Conservation (phyloP, 2,797 vertebrate species). For the Hypotaenidia philippensis region DNA sequence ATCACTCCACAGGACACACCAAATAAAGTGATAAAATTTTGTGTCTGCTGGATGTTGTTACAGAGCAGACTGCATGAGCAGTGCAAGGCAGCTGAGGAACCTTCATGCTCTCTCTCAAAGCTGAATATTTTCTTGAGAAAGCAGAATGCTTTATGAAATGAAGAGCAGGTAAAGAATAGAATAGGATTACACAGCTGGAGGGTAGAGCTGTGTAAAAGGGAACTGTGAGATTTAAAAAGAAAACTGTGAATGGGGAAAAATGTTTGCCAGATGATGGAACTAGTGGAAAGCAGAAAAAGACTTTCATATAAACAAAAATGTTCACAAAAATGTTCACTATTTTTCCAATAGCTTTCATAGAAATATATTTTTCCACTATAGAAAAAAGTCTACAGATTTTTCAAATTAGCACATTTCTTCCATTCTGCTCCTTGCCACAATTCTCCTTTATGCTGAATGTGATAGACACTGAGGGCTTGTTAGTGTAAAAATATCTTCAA, state of each 20-base stretch:
- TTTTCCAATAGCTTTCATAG: not conserved
- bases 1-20: not conserved
- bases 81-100: not conserved
- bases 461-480: not conserved
- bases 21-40: not conserved
- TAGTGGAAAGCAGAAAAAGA: not conserved
- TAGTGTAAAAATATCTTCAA: not conserved
- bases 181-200: not conserved
- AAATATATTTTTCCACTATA: not conserved
- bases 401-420: slow-evolving; percentile 18
- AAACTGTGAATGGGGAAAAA: not conserved
- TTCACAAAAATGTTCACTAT: not conserved
- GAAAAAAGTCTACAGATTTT: slow-evolving; percentile 17
- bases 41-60: not conserved
- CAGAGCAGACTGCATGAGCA: rapidly evolving
- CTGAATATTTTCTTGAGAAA: not conserved
- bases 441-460: not conserved
- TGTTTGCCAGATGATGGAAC: not conserved
- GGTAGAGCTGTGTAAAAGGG: not conserved
- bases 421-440: not conserved
- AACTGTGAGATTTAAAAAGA: slow-evolving; percentile 10
- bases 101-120: not conserved
- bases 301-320: not conserved
- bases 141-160: not conserved
- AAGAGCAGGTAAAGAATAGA: not conserved